These are phyloP conservation scores for Euphonia xanthogaster DNA, from an alignment of 2,797 vertebrate genomes.

Conservation along the genomic window DNA sequence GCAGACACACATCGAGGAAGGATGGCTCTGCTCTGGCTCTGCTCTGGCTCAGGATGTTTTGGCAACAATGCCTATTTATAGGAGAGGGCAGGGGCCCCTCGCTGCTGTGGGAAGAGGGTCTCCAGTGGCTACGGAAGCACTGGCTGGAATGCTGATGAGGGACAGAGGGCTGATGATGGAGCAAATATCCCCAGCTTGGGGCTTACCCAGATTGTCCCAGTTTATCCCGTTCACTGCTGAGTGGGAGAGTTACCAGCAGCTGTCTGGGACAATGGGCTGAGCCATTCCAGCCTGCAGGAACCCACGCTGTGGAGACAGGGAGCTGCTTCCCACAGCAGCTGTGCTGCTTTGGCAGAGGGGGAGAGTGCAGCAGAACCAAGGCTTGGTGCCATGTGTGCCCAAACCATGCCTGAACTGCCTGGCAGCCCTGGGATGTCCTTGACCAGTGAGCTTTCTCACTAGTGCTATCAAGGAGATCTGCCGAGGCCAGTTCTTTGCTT, in stretches of 20 bases:
- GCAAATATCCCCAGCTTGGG: not conserved
- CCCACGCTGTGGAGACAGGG: not conserved
- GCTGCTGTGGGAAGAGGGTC: not conserved
- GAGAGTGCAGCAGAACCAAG: not conserved
- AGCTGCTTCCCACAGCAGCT: not conserved
- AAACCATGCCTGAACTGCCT: not conserved
- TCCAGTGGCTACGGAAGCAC: rapidly evolving
- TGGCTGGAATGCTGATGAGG: not conserved
- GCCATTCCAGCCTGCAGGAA: not conserved
- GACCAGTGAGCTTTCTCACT: not conserved
- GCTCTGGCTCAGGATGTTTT: conserved; percentile 64
- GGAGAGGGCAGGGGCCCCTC: not conserved
- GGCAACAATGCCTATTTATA: conserved; percentile 62
- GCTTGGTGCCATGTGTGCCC: not conserved
- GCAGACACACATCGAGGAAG: conserved; percentile 51
- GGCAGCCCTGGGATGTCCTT: not conserved
- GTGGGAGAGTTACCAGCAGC: not conserved
- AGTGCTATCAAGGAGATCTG: not conserved
- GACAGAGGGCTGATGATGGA: not conserved
- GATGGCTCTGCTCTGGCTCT: conserved; percentile 63
- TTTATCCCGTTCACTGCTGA: not conserved
- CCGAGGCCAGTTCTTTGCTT: not conserved
- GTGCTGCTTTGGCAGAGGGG: not conserved
- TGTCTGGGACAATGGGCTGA: not conserved
- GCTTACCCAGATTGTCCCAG: not conserved